A percentile compares a stretch with the other conserved stretches of the same genome.
Evolutionary conservation across 2,797 vertebrate species (phyloP).

Genomic region (Enteromius treurensis): DNA sequence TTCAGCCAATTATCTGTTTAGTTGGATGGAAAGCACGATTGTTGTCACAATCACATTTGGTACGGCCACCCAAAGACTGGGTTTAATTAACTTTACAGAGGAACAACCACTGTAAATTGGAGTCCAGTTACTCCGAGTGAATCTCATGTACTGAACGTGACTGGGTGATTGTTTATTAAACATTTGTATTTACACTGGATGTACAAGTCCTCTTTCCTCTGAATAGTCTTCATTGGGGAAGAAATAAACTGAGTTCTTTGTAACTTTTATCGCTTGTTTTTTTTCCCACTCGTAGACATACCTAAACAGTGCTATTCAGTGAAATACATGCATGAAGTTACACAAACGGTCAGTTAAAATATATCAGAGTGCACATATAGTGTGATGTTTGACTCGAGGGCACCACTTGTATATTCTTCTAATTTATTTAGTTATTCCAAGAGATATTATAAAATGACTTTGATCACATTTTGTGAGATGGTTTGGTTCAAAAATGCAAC

Average conservation of each 20-base stretch:
- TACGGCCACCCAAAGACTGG: slow-evolving; percentile 6
- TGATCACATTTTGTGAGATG: background rate
- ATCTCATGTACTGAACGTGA: slow-evolving; percentile 49
- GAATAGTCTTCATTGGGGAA: slow-evolving; percentile 45
- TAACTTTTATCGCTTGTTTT: background rate
- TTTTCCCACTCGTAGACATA: background rate
- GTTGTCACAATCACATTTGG: slow-evolving; percentile 21
- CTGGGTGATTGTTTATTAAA: slow-evolving; percentile 26
- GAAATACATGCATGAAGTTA: background rate
- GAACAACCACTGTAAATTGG: background rate
- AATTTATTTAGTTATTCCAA: background rate
- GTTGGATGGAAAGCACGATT: slow-evolving; percentile 16
- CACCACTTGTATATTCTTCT: background rate
- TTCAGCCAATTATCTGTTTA: slow-evolving; percentile 3
- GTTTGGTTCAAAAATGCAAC: too few relatives aligned
- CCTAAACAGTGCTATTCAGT: background rate
- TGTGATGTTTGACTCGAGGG: slow-evolving; percentile 28
- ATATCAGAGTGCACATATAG: background rate
- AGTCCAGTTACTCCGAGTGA: background rate
- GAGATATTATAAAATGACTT: background rate
- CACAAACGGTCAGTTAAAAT: background rate
- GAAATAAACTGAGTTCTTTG: slow-evolving; percentile 40
- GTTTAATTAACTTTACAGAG: slow-evolving; percentile 11
- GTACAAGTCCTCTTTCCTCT: slow-evolving; percentile 61
- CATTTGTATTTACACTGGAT: slow-evolving; percentile 53